Evolutionary conservation across 1,140 invertebrate species (phyloP).

Genomic region (Lepidurus arcticus): DNA sequence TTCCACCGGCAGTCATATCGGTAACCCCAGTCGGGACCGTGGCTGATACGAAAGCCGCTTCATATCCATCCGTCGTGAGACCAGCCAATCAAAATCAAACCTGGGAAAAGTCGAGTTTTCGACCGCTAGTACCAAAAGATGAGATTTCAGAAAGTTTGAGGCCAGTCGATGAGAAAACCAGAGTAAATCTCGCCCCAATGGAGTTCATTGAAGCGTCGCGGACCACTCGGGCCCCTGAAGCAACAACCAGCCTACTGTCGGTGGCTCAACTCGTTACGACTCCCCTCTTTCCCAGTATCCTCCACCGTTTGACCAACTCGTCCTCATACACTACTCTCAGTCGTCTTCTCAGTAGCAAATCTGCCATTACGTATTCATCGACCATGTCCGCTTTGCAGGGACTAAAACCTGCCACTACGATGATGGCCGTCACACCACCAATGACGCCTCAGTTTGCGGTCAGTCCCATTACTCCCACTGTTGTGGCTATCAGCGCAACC

Average conservation of each 20-base stretch:
- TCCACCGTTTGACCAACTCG: not conserved
- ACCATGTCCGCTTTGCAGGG: not conserved
- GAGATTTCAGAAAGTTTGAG: no score
- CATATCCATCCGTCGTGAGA: no score
- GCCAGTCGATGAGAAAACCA: no score
- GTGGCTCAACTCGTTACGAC: not conserved
- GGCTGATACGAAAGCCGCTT: no score
- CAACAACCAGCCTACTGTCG: not conserved
- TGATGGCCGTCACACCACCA: not conserved
- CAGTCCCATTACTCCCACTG: not conserved
- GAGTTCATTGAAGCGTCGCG: not conserved
- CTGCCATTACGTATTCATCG: not conserved
- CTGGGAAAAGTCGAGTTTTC: no score
- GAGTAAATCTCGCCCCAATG: not conserved
- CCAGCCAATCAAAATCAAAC: no score
- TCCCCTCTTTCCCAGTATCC: not conserved
- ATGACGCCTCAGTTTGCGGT: no score
- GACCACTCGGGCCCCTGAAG: not conserved
- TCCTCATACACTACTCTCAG: not conserved
- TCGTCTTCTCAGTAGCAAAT: not conserved
- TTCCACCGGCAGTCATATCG: not conserved
- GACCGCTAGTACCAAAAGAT: no score
- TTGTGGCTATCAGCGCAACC: not conserved
- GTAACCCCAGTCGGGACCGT: not conserved
- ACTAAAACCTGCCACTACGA: not conserved